Percentiles rank a stretch among this genome's conserved stretches.
Conservation (phyloP, 53 echinoderm and acorn worm species). For the Holothuria scabra region DNA sequence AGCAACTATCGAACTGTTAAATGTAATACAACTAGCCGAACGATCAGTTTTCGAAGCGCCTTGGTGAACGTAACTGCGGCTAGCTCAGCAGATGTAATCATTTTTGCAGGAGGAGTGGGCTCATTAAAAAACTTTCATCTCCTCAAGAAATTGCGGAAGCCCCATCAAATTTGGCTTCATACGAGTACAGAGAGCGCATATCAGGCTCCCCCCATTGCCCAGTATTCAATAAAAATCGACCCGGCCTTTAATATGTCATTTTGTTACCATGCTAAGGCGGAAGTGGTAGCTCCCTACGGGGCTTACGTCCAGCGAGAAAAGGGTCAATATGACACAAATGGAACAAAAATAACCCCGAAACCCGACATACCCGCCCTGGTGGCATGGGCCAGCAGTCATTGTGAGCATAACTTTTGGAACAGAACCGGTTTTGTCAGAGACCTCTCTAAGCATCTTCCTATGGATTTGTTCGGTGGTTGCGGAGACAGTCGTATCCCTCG, state of each 20-base stretch:
- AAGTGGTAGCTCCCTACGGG: not conserved
- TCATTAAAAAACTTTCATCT: not conserved
- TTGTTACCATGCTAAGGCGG: constrained; percentile 1
- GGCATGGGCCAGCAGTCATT: constrained; percentile 20
- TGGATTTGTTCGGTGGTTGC: no score
- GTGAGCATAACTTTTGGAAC: not conserved
- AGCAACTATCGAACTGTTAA: not conserved
- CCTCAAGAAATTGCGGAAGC: not conserved
- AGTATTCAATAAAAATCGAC: not conserved
- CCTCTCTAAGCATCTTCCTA: no score
- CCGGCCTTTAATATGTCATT: not conserved
- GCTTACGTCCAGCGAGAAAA: not conserved
- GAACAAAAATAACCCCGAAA: not conserved
- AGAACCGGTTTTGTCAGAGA: constrained; percentile 1
- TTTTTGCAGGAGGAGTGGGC: not conserved
- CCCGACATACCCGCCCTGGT: not conserved
- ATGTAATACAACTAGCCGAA: not conserved
- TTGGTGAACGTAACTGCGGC: not conserved
- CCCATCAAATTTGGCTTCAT: constrained; percentile 2
- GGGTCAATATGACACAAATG: not conserved
- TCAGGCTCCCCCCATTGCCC: not conserved
- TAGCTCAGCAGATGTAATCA: not conserved
- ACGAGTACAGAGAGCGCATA: not conserved
- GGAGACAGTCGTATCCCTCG: no score
- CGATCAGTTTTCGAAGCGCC: not conserved